Evolutionary conservation across 2,797 vertebrate genomes (phyloP).

Genomic region (Oreonectes daqikongensis): DNA sequence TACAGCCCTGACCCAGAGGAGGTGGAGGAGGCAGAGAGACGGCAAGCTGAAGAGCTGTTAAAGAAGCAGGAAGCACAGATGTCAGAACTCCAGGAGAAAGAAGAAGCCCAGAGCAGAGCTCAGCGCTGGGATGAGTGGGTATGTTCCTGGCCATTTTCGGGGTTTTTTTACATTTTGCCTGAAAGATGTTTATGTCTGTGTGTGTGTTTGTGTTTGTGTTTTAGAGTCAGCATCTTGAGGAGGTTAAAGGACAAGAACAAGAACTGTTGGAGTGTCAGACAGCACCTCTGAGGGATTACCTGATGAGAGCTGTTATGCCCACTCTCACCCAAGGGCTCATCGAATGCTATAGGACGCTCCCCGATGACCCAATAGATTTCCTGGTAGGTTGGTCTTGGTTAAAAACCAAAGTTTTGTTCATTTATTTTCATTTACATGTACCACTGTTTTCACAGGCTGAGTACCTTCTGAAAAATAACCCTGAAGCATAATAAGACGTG

Average conservation of each 20-base stretch:
- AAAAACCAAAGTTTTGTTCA: neutral
- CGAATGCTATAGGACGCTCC: slow-evolving; percentile 81
- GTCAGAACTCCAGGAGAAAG: slow-evolving; percentile 68
- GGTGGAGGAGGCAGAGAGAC: slow-evolving; percentile 72
- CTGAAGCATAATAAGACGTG: slow-evolving; percentile 71
- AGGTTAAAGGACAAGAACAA: slow-evolving; percentile 79
- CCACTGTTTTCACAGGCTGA: slow-evolving; percentile 79
- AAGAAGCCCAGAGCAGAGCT: slow-evolving; percentile 76
- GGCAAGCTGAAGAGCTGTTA: slow-evolving; percentile 70
- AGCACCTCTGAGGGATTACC: slow-evolving; percentile 80
- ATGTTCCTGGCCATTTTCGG: slow-evolving; percentile 59
- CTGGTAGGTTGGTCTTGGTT: slow-evolving; percentile 73
- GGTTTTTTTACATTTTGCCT: no score
- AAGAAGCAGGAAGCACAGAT: slow-evolving; percentile 69
- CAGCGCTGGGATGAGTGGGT: slow-evolving; percentile 89
- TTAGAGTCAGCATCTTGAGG: slow-evolving; percentile 76
- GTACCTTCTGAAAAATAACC: slow-evolving; percentile 87
- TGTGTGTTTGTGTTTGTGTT: slow-evolving; percentile 9
- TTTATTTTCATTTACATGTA: neutral
- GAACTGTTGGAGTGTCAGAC: slow-evolving; percentile 81
- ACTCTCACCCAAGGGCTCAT: slow-evolving; percentile 84
- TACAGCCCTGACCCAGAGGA: slow-evolving; percentile 82
- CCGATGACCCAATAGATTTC: slow-evolving; percentile 88
- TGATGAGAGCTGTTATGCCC: slow-evolving; percentile 87
- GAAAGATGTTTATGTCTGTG: neutral